Conservation (phyloP, 2,888 invertebrate genomes). For the Belgica antarctica region DNA sequence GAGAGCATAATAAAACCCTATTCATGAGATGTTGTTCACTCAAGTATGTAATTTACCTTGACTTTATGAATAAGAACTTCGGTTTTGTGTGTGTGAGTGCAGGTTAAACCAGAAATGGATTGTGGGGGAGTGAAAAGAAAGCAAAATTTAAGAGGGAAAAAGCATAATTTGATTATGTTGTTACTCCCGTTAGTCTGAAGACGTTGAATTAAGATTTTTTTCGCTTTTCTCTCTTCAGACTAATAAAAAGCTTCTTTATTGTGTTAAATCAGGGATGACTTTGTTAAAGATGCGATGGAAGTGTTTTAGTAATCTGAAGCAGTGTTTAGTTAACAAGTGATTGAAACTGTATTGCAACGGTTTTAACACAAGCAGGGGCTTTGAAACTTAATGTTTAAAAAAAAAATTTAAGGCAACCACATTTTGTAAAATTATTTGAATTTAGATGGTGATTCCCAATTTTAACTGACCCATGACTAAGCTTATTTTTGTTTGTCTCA, state of each 20-base stretch:
- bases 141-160: neutral
- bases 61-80: constrained; percentile 47
- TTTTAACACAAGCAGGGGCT: too few species aligned
- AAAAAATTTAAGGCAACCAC: too few species aligned
- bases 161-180: constrained; percentile 43
- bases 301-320: too few species aligned
- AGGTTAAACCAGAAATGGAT: neutral
- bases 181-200: constrained; percentile 8
- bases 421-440: too few species aligned
- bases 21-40: constrained; percentile 45
- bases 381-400: too few species aligned
- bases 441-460: too few species aligned
- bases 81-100: constrained; percentile 44
- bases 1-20: constrained; percentile 41
- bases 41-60: constrained; percentile 47
- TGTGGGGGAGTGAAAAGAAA: neutral
- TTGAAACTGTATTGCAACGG: too few species aligned
- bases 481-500: too few species aligned
- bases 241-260: constrained; percentile 18
- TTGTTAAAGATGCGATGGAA: too few species aligned
- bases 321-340: too few species aligned
- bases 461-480: too few species aligned
- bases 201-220: constrained; percentile 14
- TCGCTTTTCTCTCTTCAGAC: neutral
- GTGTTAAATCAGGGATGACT: too few species aligned